phyloP scores from a whole-genome alignment of 2,797 vertebrate species.

The Harpagifer antarcticus region DNA sequence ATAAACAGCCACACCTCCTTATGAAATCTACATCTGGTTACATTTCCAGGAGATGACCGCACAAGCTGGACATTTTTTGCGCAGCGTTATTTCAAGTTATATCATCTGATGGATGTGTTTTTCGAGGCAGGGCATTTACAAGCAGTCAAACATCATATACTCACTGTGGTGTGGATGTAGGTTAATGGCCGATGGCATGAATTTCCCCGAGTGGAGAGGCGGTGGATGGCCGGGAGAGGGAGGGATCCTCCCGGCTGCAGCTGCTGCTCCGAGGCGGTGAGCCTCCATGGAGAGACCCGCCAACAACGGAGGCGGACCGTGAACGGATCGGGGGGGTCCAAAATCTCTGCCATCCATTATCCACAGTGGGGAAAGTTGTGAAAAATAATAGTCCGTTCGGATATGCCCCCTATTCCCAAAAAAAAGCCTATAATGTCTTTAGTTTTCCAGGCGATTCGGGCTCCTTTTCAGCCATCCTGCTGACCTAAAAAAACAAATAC shows the following conservation, averaged over 20 bases:
- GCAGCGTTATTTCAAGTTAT: slow-evolving; percentile 52
- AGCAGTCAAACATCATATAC: slow-evolving; percentile 59
- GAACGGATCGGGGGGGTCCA: slow-evolving; percentile 93
- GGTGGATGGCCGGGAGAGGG: slow-evolving; percentile 89
- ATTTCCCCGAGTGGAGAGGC: slow-evolving; percentile 92
- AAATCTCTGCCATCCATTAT: slow-evolving; percentile 99
- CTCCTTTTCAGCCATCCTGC: slow-evolving; percentile 85
- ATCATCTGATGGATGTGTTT: background rate
- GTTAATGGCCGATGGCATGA: slow-evolving; percentile 91
- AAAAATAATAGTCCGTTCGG: slow-evolving; percentile 79
- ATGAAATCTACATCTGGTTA: slow-evolving; percentile 25
- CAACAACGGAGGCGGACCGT: slow-evolving; percentile 92
- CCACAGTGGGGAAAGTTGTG: slow-evolving; percentile 82
- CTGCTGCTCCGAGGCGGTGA: slow-evolving; percentile 91
- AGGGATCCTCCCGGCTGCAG: slow-evolving; percentile 90
- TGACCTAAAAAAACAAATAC: slow-evolving; percentile 79
- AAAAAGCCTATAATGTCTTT: slow-evolving; percentile 84
- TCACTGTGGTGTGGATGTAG: slow-evolving; percentile 95
- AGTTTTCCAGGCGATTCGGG: slow-evolving; percentile 80
- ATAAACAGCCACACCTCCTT: slow-evolving; percentile 46
- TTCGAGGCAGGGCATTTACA: background rate
- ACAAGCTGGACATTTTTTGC: slow-evolving; percentile 45
- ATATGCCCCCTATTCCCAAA: slow-evolving; percentile 73
- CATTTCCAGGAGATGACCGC: slow-evolving; percentile 26
- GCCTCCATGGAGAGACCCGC: slow-evolving; percentile 93